Conservation (phyloP, 2,797 vertebrate species). For the Balearica regulorum region DNA sequence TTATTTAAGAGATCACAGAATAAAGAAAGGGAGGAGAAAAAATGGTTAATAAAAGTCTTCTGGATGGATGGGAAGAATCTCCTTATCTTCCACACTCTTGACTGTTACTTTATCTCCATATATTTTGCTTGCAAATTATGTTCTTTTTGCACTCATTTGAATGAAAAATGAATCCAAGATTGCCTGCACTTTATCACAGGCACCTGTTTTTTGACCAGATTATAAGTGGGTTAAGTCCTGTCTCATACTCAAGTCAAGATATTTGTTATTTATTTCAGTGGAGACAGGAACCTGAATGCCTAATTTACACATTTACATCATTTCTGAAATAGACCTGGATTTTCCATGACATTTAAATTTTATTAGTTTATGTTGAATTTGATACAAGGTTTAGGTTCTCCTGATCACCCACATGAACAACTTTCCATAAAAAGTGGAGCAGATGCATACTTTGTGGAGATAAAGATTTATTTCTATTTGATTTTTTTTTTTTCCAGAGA, state of each 20-base stretch:
- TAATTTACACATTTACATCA: rapidly evolving
- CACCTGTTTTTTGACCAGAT: background rate
- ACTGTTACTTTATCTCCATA: background rate
- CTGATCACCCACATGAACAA: background rate
- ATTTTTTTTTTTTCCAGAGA: background rate
- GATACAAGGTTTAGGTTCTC: background rate
- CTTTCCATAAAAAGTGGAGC: background rate
- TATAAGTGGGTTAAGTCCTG: background rate
- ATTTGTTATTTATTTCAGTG: background rate
- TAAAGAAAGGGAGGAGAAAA: background rate
- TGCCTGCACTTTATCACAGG: background rate
- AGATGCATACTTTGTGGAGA: background rate
- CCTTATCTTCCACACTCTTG: background rate
- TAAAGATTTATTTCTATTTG: background rate
- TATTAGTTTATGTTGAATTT: background rate
- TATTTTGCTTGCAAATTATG: background rate
- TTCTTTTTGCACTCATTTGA: background rate
- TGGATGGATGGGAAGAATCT: background rate
- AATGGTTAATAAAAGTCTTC: background rate
- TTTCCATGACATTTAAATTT: background rate
- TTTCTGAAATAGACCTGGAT: background rate
- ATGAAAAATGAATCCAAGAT: background rate
- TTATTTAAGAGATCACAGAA: background rate
- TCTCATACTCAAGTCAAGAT: background rate
- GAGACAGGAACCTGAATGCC: background rate